A percentile compares a stretch with the other conserved stretches of the same genome.
Evolutionary conservation across 2,797 vertebrate genomes (phyloP).

Genomic region (Manis pentadactyla): DNA sequence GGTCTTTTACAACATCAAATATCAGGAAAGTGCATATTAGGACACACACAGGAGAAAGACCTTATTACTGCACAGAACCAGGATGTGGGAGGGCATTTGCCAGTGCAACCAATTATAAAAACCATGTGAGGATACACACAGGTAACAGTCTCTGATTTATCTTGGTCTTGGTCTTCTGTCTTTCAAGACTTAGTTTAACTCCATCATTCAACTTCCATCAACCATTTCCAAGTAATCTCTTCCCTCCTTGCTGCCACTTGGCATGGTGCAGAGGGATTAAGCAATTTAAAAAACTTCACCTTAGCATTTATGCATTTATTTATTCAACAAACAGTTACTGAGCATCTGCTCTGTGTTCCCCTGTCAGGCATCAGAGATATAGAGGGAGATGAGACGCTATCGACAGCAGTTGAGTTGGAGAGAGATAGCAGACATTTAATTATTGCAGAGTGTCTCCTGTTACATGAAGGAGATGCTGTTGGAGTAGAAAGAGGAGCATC

Average conservation of each 20-base stretch:
- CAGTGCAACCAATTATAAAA: slow-evolving; percentile 99
- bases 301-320: neutral
- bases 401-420: neutral
- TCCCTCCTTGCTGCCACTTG: neutral
- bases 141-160: slow-evolving; percentile 85
- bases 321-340: neutral
- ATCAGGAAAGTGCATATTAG: slow-evolving; percentile 99
- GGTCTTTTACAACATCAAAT: slow-evolving; percentile 99
- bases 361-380: neutral
- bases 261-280: neutral
- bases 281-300: slow-evolving; percentile 14
- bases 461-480: neutral
- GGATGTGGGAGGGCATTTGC: slow-evolving; percentile 98
- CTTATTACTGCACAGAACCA: slow-evolving; percentile 98
- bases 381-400: neutral
- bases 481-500: neutral
- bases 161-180: slow-evolving; percentile 34
- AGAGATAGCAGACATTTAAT: neutral
- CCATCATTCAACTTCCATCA: slow-evolving; percentile 20
- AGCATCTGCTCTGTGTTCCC: neutral
- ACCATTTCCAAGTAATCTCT: neutral
- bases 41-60: slow-evolving; percentile 98
- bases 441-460: neutral
- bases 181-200: slow-evolving; percentile 30
- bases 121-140: slow-evolving; percentile 99